phyloP scores from a whole-genome alignment of 2,113 vertebrate genomes.

The Sceloporus tristichus region DNA sequence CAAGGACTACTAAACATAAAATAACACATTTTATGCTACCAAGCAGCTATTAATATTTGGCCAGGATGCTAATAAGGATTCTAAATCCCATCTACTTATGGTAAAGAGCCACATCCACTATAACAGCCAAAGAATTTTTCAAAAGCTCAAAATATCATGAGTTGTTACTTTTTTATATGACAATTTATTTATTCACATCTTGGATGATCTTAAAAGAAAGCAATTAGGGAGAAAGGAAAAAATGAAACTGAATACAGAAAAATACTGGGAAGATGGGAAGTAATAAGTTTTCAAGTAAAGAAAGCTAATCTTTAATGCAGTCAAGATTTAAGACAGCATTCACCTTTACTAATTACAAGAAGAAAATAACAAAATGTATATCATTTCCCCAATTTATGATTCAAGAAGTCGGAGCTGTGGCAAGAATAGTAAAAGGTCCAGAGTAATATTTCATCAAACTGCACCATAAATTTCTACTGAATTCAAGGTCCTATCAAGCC shows the following conservation, averaged over 20 bases:
- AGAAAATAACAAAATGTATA: conserved; percentile 14
- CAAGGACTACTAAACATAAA: too few relatives aligned
- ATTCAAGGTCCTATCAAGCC: conserved; percentile 16
- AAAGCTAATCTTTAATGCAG: not conserved
- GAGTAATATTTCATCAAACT: conserved; percentile 1
- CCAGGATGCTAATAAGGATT: too few relatives aligned
- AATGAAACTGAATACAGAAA: not conserved
- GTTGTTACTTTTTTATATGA: not conserved
- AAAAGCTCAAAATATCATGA: not conserved
- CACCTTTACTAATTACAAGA: conserved; percentile 16
- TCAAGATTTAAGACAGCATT: conserved; percentile 9
- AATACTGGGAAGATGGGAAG: not conserved
- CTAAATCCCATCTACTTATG: too few relatives aligned
- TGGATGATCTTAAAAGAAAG: not conserved
- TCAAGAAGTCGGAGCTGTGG: not conserved
- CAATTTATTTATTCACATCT: not conserved
- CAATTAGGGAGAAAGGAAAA: not conserved
- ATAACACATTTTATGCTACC: too few relatives aligned
- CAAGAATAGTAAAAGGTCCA: not conserved
- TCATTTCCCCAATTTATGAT: not conserved
- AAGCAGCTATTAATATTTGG: too few relatives aligned
- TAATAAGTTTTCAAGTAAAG: not conserved
- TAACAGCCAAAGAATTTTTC: not conserved
- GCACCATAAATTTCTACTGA: conserved; percentile 4
- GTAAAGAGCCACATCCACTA: not conserved